Evolutionary conservation across 2,113 vertebrate genomes (phyloP), one percentile per base, ranked within the genome.

Genomic region (Lasiurus cinereus): DNA sequence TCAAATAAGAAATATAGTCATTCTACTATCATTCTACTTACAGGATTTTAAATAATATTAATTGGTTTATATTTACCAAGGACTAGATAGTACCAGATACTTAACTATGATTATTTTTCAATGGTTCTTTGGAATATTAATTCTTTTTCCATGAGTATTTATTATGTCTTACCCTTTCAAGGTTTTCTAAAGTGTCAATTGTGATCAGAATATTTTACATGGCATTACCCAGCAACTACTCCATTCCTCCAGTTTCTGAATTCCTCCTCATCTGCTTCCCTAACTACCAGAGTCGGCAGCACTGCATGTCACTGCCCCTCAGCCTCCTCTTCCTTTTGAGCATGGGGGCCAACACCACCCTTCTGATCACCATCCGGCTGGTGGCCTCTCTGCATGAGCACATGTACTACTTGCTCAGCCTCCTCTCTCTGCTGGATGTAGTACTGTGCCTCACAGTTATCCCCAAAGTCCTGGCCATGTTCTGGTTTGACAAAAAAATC

Each of bases 121-220:
- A 2, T 74, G 5, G 12, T 43, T 80, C 29, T 52, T 73, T 92
- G 13, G 15, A 89, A 88, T 93, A 93, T 67, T 11, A 88, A 5
- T 79, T 80, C 73, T 3, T 67, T 74, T 1, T 0, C 1, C 16
- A n/a, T 91, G 14, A 8, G 4, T 85, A 80, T 69, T 52, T 56
- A 54, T 70, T 15, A 56, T 82, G 14, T 64, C 80, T 29, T 73
- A 27, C 11, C 10, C 8, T 69, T 67, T 56, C 8, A 70, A 72
- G 93, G 16, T 70, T 88, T 95, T 72, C 24, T 72, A 69, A 83
- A 87, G 67, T 64, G 31, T 83, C 52, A 29, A 39, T 29, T 76
- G 36, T 70, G 43, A 54, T 39, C 7, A 48, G 56, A 22, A 80
- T 46, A 74, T 36, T 36, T 21, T 10, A n/a, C 33, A 95, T 95